A percentile compares a stretch with the other conserved stretches of the same genome.
These are phyloP conservation scores for Bombus ignitus DNA, from an alignment of 1,140 invertebrate species.

Conservation along the genomic window DNA sequence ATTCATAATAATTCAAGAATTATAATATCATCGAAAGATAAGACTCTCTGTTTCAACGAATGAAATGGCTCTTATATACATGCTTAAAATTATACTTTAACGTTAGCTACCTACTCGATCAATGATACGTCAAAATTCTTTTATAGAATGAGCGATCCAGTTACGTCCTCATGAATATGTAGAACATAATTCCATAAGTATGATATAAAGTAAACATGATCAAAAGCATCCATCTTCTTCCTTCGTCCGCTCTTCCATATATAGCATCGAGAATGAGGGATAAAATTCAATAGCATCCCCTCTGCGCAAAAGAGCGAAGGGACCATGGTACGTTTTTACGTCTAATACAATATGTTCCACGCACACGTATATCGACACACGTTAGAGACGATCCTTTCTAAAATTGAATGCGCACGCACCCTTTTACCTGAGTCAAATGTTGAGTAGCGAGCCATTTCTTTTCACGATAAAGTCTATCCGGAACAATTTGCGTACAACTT, in stretches of 20 bases:
- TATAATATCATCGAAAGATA: background rate
- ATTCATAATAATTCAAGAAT: background rate
- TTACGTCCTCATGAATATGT: background rate
- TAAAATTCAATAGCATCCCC: background rate
- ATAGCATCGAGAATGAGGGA: background rate
- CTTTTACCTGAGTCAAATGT: background rate
- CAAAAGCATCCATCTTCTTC: background rate
- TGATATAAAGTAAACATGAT: background rate
- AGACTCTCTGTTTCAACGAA: background rate
- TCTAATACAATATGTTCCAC: background rate
- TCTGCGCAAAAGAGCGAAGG: background rate
- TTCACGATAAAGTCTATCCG: background rate
- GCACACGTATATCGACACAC: too few relatives aligned
- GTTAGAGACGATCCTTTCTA: background rate
- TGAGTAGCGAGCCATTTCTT: background rate
- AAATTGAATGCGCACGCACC: constrained; percentile 9
- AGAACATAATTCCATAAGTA: background rate
- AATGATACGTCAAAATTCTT: background rate
- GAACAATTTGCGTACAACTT: background rate
- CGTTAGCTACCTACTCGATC: background rate
- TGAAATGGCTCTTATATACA: too few relatives aligned
- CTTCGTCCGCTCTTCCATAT: background rate
- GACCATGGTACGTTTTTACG: background rate
- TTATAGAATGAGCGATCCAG: background rate
- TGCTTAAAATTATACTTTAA: background rate